phyloP scores from a whole-genome alignment of 2,888 invertebrate genomes.

The Drosophila melanosoma region DNA sequence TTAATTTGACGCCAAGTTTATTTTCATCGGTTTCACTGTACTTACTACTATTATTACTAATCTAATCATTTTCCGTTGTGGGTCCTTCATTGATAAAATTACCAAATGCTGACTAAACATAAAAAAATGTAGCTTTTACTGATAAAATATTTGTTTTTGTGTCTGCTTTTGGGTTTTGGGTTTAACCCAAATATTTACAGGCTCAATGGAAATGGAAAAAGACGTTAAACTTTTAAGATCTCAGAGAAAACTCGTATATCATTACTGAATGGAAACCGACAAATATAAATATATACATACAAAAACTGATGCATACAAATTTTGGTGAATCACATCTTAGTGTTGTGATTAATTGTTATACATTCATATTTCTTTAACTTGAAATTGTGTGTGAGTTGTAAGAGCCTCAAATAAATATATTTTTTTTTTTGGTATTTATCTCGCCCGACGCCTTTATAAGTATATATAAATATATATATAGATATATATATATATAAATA shows the following conservation, averaged over 20 bases:
- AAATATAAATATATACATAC: neutral
- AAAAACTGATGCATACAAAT: neutral
- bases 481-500: neutral
- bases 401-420: neutral
- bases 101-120: conserved; percentile 40
- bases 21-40: conserved; percentile 42
- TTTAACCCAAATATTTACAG: conserved; percentile 5
- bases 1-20: conserved; percentile 24
- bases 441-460: too few relatives aligned
- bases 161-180: conserved; percentile 11
- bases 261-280: neutral
- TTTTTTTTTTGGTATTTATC: neutral
- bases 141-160: conserved; percentile 53
- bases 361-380: neutral
- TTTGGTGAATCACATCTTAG: conserved; percentile 10
- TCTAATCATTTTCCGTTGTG: conserved; percentile 55
- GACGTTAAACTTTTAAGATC: conserved; percentile 19
- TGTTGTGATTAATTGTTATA: neutral
- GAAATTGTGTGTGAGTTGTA: neutral
- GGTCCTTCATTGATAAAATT: conserved; percentile 63
- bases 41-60: conserved; percentile 47
- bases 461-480: neutral
- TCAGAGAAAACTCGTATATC: conserved; percentile 12
- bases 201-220: conserved; percentile 1
- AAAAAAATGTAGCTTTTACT: conserved; percentile 4